phyloP scores from a whole-genome alignment of 2,888 invertebrate genomes.

The Tiliacea citrago region DNA sequence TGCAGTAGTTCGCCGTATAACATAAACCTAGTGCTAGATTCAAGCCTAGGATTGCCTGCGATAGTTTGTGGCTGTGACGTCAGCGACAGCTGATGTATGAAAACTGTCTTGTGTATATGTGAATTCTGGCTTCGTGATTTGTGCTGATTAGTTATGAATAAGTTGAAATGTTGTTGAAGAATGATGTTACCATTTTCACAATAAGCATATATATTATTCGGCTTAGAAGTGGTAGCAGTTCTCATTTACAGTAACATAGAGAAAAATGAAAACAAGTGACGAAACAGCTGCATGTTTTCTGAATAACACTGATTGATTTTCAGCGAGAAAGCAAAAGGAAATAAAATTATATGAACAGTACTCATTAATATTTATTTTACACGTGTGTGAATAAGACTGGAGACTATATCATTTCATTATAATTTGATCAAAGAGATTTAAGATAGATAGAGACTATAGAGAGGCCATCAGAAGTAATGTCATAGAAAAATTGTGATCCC shows the following conservation, averaged over 20 bases:
- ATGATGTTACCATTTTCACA: neutral
- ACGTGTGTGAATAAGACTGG: neutral
- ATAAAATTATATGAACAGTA: constrained; percentile 14
- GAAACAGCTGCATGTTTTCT: neutral
- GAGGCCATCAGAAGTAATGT: too few species aligned
- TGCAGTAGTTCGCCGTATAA: constrained; percentile 53
- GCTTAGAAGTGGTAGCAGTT: neutral
- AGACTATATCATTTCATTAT: neutral
- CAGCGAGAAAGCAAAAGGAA: constrained; percentile 1
- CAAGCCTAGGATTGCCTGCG: constrained; percentile 38
- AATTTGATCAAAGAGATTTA: too few species aligned
- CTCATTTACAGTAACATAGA: neutral
- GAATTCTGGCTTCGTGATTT: neutral
- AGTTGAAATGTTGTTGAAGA: neutral
- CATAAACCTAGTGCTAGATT: constrained; percentile 26
- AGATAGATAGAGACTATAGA: too few species aligned
- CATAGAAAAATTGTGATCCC: too few species aligned
- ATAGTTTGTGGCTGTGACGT: constrained; percentile 22
- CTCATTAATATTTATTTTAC: constrained; percentile 8
- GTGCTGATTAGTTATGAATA: neutral
- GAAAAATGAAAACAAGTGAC: neutral
- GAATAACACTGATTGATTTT: constrained; percentile 13
- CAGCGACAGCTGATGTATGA: constrained; percentile 10
- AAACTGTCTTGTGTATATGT: neutral
- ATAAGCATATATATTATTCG: neutral